phyloP scores from a whole-genome alignment of 64 coral and sea anemone species.

The Actinia equina region DNA sequence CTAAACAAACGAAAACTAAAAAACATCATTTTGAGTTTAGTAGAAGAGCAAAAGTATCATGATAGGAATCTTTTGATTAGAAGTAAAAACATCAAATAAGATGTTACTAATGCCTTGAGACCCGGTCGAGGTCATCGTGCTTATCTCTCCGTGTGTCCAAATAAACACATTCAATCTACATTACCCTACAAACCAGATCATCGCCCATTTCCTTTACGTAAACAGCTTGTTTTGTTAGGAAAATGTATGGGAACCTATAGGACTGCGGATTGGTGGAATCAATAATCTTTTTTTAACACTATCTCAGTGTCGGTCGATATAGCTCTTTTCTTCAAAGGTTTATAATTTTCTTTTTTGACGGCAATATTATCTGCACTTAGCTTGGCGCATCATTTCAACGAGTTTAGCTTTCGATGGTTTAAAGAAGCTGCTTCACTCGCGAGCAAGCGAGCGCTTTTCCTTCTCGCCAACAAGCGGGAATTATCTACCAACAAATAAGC shows the following conservation, averaged over 20 bases:
- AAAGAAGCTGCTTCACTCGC: too few relatives aligned
- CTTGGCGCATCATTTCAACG: too few relatives aligned
- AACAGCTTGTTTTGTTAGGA: conserved; percentile 11
- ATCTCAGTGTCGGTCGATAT: not conserved
- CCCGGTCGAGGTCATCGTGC: not conserved
- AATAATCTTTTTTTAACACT: not conserved
- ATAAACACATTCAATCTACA: conserved; percentile 12
- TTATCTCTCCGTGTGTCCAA: conserved; percentile 19
- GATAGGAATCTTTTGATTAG: conserved; percentile 23
- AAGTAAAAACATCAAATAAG: not conserved
- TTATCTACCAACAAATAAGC: not conserved
- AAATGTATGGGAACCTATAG: not conserved
- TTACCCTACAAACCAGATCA: not conserved
- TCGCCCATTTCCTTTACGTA: conserved; percentile 7
- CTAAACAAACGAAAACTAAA: not conserved
- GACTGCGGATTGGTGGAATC: conserved; percentile 1
- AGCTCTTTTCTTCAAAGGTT: too few relatives aligned
- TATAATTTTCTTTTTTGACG: too few relatives aligned
- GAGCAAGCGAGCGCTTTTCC: too few relatives aligned
- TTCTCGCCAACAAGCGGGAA: not conserved
- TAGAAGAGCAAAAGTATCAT: not conserved
- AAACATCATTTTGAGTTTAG: conserved; percentile 9
- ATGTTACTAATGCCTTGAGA: not conserved
- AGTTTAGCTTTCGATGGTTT: too few relatives aligned
- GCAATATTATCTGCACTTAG: too few relatives aligned